phyloP scores from a whole-genome alignment of 2,113 vertebrate species.

The Podilymbus podiceps region DNA sequence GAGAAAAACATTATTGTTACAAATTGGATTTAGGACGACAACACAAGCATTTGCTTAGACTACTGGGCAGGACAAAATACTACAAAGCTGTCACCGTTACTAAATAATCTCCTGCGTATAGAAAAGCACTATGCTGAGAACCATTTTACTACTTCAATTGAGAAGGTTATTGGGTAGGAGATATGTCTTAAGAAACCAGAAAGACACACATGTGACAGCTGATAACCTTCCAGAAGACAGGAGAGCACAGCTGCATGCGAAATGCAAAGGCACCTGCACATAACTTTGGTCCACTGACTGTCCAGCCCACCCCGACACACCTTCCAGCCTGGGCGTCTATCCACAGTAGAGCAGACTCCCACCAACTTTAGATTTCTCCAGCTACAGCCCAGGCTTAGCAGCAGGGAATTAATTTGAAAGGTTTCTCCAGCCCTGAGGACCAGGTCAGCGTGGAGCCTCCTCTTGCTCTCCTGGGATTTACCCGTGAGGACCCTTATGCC shows the following conservation, averaged over 20 bases:
- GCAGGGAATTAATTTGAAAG: neutral
- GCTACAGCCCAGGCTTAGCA: neutral
- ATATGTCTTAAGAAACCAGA: neutral
- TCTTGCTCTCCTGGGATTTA: neutral
- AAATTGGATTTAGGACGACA: constrained; percentile 18
- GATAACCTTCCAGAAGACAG: neutral
- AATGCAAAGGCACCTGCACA: neutral
- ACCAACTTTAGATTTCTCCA: neutral
- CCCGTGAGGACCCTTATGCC: neutral
- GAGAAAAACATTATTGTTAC: constrained; percentile 27
- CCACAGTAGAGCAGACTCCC: neutral
- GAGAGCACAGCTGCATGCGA: neutral
- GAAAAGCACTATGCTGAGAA: neutral
- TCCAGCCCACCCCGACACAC: neutral
- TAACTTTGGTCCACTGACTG: neutral
- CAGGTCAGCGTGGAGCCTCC: neutral
- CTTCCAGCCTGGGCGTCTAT: neutral
- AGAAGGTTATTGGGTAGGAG: neutral
- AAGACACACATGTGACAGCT: neutral
- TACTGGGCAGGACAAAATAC: neutral
- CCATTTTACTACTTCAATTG: neutral
- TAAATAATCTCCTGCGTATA: neutral
- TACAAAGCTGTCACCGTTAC: neutral
- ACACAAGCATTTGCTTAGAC: neutral
- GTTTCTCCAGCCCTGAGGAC: neutral